Evolutionary conservation across 2,797 vertebrate genomes (phyloP), one percentile per base, ranked within the genome.

Genomic region (Microctenopoma steveboyesi): DNA sequence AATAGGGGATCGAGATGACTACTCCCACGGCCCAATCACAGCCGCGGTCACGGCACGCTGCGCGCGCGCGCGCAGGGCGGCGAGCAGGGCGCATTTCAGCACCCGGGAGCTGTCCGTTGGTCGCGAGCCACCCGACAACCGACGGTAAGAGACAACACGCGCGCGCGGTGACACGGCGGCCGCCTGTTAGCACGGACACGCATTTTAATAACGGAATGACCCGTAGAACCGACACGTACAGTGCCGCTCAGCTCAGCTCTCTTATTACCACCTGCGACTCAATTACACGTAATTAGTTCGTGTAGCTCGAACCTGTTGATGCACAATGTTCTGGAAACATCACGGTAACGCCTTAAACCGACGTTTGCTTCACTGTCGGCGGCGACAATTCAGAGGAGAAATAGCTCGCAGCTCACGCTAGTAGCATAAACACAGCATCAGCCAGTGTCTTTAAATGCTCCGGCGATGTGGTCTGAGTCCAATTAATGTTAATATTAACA

Each of bases 61-160:
- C 65, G 37, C 58, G 5, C 65, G 37, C 58, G 5, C 33, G 22
- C 45, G 45, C 22, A 62, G 55, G 50, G 69, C 64, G 33, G 45
- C 16, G 70, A 80, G 18, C 54, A 15, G 78, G 43, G 33, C 54
- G n/a, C 51, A 46, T 69, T 87, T 90, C 89, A 89, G 91, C 78
- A 87, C 85, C 86, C 18, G 74, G 72, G 84, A 90, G 82, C 91
- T 89, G 87, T 90, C 86, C 86, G 55, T 37, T 14, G 58, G 48
- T 68, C 52, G 47, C 70, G 64, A 82, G 69, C 64, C 72, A 37
- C 16, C 47, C 49, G 42, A 49, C 64, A 12, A 54, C 61, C 39
- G 37, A 88, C 72, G 89, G 88, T 88, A 88, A 86, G 87, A 55
- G 0, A 10, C 62, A 12, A 10, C 53, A n/a, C 56, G 40, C 30